These are phyloP conservation scores for Phymatocera aterrima DNA, from an alignment of 2,888 invertebrate genomes.

Conservation along the genomic window DNA sequence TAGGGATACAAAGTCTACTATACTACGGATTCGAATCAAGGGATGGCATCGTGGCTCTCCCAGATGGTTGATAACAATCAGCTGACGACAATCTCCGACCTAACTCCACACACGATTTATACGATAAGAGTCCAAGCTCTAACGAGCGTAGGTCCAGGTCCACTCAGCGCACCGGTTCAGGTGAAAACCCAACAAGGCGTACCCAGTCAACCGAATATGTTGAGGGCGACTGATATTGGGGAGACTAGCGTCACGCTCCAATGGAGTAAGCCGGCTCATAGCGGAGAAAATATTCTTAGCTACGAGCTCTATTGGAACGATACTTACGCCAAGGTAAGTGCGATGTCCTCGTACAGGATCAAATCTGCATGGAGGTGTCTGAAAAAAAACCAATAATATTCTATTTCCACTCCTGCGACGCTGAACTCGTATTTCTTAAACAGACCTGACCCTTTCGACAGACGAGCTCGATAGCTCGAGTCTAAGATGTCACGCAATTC, in stretches of 20 bases:
- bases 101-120: conserved; percentile 94
- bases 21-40: conserved; percentile 91
- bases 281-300: conserved; percentile 94
- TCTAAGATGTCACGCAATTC: too few relatives aligned
- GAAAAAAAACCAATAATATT: too few relatives aligned
- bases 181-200: conserved; percentile 99
- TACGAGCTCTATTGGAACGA: conserved; percentile 99
- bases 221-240: conserved; percentile 90
- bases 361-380: too few relatives aligned
- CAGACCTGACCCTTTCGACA: too few relatives aligned
- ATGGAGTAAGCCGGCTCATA: conserved; percentile 95
- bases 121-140: conserved; percentile 95
- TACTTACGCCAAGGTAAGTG: conserved; percentile 86
- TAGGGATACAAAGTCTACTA: conserved; percentile 99
- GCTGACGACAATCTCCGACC: conserved; percentile 93
- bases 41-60: conserved; percentile 93
- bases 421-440: too few relatives aligned
- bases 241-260: conserved; percentile 94
- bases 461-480: too few relatives aligned
- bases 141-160: conserved; percentile 96
- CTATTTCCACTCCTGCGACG: too few relatives aligned
- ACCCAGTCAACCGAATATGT: conserved; percentile 95
- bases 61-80: conserved; percentile 96
- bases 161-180: conserved; percentile 96
- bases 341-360: not conserved